phyloP scores from a whole-genome alignment of 2,888 invertebrate species.

The Caenorhabditis macrosperma region DNA sequence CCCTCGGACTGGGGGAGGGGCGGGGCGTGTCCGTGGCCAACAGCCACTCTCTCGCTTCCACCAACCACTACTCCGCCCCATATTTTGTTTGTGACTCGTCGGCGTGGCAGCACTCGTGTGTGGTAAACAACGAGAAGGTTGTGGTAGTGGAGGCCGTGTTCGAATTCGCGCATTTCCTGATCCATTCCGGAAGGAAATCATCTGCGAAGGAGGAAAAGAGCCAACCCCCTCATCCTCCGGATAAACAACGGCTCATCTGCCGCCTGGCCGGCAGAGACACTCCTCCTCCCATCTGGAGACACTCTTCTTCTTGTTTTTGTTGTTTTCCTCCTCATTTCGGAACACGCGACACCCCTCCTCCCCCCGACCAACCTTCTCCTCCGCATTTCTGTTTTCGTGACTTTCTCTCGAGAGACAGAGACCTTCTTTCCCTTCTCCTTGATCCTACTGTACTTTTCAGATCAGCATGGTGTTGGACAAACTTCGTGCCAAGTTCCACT shows the following conservation, averaged over 20 bases:
- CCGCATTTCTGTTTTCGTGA: neutral
- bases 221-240: neutral
- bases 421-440: slow-evolving; percentile 1
- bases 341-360: slow-evolving; percentile 19
- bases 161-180: slow-evolving; percentile 1
- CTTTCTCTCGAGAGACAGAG: neutral
- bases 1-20: slow-evolving; percentile 18
- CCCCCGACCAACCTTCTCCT: neutral
- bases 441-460: neutral
- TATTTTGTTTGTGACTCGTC: slow-evolving; percentile 48
- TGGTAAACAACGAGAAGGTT: slow-evolving; percentile 36
- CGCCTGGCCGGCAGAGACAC: neutral
- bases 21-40: slow-evolving; percentile 33
- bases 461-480: slow-evolving; percentile 63
- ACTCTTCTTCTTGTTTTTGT: neutral
- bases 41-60: slow-evolving; percentile 27
- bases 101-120: slow-evolving; percentile 1
- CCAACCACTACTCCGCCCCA: slow-evolving; percentile 18
- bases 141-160: neutral
- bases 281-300: slow-evolving; percentile 1
- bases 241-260: slow-evolving; percentile 20
- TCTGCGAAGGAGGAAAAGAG: neutral
- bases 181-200: neutral
- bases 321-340: slow-evolving; percentile 11
- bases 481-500: slow-evolving; percentile 72